Evolutionary conservation across 2,888 invertebrate species (phyloP), one percentile per base, ranked within the genome.

Genomic region (Melolontha melolontha): DNA sequence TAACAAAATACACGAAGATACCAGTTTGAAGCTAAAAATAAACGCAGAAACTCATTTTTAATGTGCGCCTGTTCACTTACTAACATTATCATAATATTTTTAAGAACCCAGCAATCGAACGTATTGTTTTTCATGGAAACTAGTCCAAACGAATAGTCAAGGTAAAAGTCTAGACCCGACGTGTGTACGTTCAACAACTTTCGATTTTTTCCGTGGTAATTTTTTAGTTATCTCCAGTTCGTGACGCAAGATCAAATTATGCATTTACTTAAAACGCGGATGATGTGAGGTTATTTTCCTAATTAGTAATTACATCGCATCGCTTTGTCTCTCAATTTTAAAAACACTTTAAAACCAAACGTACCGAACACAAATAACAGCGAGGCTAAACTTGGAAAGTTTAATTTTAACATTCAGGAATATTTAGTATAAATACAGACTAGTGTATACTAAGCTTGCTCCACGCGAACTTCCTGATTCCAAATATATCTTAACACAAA

Each of bases 81-180:
- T 4, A 22, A 34, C 6, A 10, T 34, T 10, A 34, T 34, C 1
- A 5, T 29, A 29, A 10, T 2, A 34, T 34, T 34, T 34, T 34
- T 34, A 34, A 34, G 7, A 34, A 34, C 10, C 1, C 1, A 6
- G 6, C 29, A 29, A 6, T 6, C 5, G 29, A 29, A 29, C 29
- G 4, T 6, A 10, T 34, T 40, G 40, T 54, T 54, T 16, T 54
- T 40, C 40, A 7, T 17, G 14, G 59, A 47, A 62, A 62, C 47
- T 62, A 62, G 47, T 34, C 47, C 59, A 62, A 62, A 62, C 47
- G 44, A 62, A 47, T 39, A 62, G 47, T 62, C 59, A 62, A 62
- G 59, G 59, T 62, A 62, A 55, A 55, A 47, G 59, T 62, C 59
- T 62, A 62, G 59, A 62, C 59, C n/a, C 16, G 17, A 54, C 54